Evolutionary conservation across 2,888 invertebrate genomes (phyloP).

Genomic region (Andrena hattorfiana): DNA sequence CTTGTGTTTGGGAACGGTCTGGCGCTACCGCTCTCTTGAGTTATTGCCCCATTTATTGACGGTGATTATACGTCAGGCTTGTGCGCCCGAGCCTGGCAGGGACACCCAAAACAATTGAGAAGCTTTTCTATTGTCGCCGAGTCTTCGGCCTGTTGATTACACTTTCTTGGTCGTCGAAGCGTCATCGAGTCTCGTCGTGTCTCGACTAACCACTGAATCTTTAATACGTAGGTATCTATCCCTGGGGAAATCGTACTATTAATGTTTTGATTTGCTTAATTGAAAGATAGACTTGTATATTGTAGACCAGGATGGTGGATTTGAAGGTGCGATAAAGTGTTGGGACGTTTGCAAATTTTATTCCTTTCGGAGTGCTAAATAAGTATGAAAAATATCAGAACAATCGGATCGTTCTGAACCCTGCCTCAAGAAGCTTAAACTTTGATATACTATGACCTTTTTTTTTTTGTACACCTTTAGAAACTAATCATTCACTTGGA

Average conservation of each 20-base stretch:
- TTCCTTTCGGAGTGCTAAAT: too few species aligned
- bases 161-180: conserved; percentile 7
- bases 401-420: too few species aligned
- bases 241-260: conserved; percentile 16
- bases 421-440: too few species aligned
- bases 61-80: conserved; percentile 46
- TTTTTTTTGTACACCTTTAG: too few species aligned
- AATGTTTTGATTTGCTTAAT: not conserved
- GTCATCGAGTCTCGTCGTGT: not conserved
- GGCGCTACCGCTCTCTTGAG: conserved; percentile 34
- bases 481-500: too few species aligned
- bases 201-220: conserved; percentile 2
- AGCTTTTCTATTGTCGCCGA: conserved; percentile 12
- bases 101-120: conserved; percentile 1
- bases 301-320: not conserved
- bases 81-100: not conserved
- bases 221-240: not conserved
- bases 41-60: conserved; percentile 36
- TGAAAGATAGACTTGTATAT: conserved; percentile 10
- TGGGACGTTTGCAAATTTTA: too few species aligned
- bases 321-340: too few species aligned
- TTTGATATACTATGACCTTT: too few species aligned
- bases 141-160: conserved; percentile 28
- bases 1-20: conserved; percentile 16
- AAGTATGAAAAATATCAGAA: too few species aligned